Conservation (phyloP, 2,888 invertebrate species). For the Nebria salina region DNA sequence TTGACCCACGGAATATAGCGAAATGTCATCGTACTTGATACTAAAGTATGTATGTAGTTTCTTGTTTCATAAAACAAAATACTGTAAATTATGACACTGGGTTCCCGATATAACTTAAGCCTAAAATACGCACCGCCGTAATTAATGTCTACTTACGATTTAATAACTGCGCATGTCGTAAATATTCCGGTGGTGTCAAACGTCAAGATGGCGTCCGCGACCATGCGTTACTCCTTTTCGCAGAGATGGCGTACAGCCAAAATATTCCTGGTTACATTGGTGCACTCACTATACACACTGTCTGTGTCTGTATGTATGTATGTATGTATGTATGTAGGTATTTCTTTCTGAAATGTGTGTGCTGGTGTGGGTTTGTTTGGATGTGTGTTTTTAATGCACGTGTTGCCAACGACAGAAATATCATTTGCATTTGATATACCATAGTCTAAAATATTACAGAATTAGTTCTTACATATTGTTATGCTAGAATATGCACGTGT, state of each 20-base stretch:
- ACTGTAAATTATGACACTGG: conserved; percentile 10
- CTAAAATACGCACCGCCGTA: conserved; percentile 56
- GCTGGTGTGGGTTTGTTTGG: neutral
- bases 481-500: neutral
- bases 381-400: neutral
- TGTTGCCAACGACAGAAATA: conserved; percentile 16
- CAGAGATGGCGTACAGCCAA: conserved; percentile 36
- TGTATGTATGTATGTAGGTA: neutral
- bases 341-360: conserved; percentile 4
- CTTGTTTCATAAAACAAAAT: neutral
- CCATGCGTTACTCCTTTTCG: conserved; percentile 35
- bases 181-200: conserved; percentile 54
- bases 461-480: neutral
- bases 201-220: conserved; percentile 57
- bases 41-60: neutral
- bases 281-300: conserved; percentile 3
- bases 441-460: neutral
- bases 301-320: conserved; percentile 1
- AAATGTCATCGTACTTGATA: neutral
- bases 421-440: conserved; percentile 6
- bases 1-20: too few species aligned
- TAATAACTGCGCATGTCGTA: conserved; percentile 58
- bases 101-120: conserved; percentile 51
- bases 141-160: conserved; percentile 58
- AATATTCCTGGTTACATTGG: conserved; percentile 25